Percentiles rank a stretch among this genome's conserved stretches.
Evolutionary conservation across 2,888 invertebrate species (phyloP).

Genomic region (Limenitis camilla): DNA sequence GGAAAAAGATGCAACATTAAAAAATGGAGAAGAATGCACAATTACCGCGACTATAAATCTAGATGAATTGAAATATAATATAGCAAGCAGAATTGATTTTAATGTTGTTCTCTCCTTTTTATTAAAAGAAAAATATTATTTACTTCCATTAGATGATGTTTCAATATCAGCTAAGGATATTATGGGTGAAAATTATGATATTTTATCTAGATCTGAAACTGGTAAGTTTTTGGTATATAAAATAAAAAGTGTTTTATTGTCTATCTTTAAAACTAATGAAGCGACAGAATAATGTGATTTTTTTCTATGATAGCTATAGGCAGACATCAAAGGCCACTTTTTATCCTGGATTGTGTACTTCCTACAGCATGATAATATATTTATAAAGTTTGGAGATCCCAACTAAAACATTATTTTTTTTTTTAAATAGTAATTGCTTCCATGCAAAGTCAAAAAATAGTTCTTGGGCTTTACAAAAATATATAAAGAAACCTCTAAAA

Average conservation of each 20-base stretch:
- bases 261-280: too few relatives aligned
- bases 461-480: too few relatives aligned
- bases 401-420: too few relatives aligned
- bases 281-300: too few relatives aligned
- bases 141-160: conserved; percentile 47
- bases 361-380: too few relatives aligned
- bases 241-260: too few relatives aligned
- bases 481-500: background rate
- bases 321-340: too few relatives aligned
- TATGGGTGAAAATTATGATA: conserved; percentile 48
- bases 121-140: conserved; percentile 31
- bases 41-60: conserved; percentile 39
- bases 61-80: conserved; percentile 39
- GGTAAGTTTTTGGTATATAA: conserved; percentile 30
- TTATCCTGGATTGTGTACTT: too few relatives aligned
- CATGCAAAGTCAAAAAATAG: background rate
- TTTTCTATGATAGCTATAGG: too few relatives aligned
- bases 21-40: conserved; percentile 31
- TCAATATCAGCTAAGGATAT: conserved; percentile 38
- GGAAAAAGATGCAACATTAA: conserved; percentile 28
- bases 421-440: too few relatives aligned
- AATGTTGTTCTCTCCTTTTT: conserved; percentile 42
- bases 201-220: conserved; percentile 30
- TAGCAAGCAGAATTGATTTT: conserved; percentile 40
- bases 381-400: too few relatives aligned